Evolutionary conservation across 92 coral and sea anemone genomes (phyloP), one percentile per base, ranked within the genome.

Genomic region (Zoanthus gigantus): DNA sequence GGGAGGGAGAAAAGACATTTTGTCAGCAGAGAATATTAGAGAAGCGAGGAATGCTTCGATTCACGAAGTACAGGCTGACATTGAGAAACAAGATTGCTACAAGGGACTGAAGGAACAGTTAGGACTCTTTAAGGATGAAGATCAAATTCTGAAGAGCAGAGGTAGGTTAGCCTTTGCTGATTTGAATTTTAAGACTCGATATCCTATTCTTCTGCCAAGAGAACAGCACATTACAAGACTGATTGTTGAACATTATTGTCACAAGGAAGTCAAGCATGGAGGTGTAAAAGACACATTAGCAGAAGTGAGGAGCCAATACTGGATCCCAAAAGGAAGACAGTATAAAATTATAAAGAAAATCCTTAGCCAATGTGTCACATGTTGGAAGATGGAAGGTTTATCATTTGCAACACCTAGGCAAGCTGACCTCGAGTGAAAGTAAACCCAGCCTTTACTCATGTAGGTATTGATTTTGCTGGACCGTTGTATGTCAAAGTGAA

Each of bases 121-220:
- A n/a, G 90, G 93, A 5, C 87, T 91, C 56, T 89, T 58, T 86
- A 85, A 48, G 5, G 94, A 80, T 82, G 86, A 89, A 50, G 85
- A 83, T 34, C 45, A 83, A 50, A 57, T 89, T 34, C 87, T 90
- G 11, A 71, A 81, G 69, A 83, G 95, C 71, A 87, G 84, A 84
- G 90, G 92, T 7, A 84, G 93, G 83, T 61, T 93, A 4, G 90
- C 77, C 13, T 15, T 13, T 60, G 66, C 66, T 60, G 23, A 15
- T 2, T 60, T 90, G 54, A 71, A 77, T 17, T 50, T n/a, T 69
- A 77, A 83, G 57, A 16, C 89, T 15, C 57, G 72, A 31, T 86
- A 72, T 77, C 95, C 91, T 48, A 57, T 82, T 30, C 86, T 86
- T 14, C 78, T 90, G 73, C 95, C 93, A 58, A 83, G 88, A 68